Base-by-base conservation (phyloP, 2,888 invertebrate species). In the Eupelmus urozonus region DNA sequence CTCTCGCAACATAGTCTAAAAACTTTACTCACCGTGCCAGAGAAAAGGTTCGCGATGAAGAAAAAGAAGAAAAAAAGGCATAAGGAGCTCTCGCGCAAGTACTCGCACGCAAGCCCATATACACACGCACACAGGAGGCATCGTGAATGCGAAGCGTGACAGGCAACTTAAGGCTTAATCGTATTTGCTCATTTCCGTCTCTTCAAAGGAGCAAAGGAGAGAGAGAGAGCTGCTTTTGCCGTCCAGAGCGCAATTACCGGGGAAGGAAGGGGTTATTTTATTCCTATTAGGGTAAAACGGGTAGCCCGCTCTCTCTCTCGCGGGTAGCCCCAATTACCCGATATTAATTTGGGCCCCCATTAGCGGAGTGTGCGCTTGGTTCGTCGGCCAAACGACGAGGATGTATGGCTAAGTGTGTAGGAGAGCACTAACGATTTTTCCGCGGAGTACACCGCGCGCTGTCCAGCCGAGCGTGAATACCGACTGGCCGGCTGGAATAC, bases 211-310 rank as follows among this genome's bases (percentile, higher is more conserved):
- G 82, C 78, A 81, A 0, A 57, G 13, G 34, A 29, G 1, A 55
- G 16, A 55, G 16, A 7, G 45, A 59, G 72, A 45, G 16, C 45
- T 16, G 79, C 80, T 18, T 23, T 29, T 53, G 78, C 59, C 82
- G 81, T 73, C 80, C 23, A 18, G n/a, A 3, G 51, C 65, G 84
- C 85, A 87, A 87, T 87, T 86, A 86, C 83, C 79, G 20, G 0
- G 18, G 20, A 80, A 78, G 81, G 78, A 86, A 85, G 85, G 89
- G 88, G 84, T 88, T 87, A 88, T 88, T 89, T 88, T 86, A 88
- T 88, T 88, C 86, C 87, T 87, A 88, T 89, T 88, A 88, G 88
- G 87, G 87, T 88, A 88, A 88, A 85, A 86, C 86, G 84, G 83
- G 88, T 87, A 88, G 87, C 84, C 84, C 76, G 55, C 16, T 34